These are phyloP conservation scores for Machimus rusticus DNA, from an alignment of 2,888 invertebrate genomes.

Conservation along the genomic window DNA sequence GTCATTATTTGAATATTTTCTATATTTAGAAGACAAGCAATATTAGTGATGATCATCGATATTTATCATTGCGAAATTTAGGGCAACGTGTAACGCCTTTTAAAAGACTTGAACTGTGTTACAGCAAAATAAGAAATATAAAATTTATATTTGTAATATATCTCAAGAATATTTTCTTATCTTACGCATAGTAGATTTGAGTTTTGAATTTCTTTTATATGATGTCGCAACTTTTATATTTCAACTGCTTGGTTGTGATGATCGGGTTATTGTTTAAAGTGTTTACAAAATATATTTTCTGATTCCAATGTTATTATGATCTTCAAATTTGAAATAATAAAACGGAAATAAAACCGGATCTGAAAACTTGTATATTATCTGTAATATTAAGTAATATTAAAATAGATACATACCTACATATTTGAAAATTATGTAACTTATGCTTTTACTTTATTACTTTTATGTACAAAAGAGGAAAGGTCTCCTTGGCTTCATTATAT, in stretches of 20 bases:
- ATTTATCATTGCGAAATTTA: not conserved
- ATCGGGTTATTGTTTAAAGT: not conserved
- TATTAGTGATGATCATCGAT: not conserved
- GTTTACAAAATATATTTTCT: not conserved
- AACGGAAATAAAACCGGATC: not conserved
- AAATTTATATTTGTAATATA: not conserved
- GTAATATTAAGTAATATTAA: too few relatives aligned
- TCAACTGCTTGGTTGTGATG: too few relatives aligned
- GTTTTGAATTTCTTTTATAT: not conserved
- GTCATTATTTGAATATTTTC: not conserved
- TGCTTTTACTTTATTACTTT: too few relatives aligned
- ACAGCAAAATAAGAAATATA: not conserved
- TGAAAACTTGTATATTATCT: too few relatives aligned
- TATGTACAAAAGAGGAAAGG: too few relatives aligned
- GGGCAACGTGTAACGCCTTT: not conserved
- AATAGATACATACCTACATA: too few relatives aligned
- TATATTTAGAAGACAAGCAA: not conserved
- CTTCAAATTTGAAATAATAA: not conserved
- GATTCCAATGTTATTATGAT: not conserved
- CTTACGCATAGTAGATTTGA: not conserved
- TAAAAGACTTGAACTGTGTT: not conserved
- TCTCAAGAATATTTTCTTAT: not conserved
- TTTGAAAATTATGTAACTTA: too few relatives aligned
- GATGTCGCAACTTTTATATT: not conserved
- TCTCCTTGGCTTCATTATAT: too few relatives aligned